Conservation (phyloP, 2,113 vertebrate species). For the Trichomycterus rosablanca region DNA sequence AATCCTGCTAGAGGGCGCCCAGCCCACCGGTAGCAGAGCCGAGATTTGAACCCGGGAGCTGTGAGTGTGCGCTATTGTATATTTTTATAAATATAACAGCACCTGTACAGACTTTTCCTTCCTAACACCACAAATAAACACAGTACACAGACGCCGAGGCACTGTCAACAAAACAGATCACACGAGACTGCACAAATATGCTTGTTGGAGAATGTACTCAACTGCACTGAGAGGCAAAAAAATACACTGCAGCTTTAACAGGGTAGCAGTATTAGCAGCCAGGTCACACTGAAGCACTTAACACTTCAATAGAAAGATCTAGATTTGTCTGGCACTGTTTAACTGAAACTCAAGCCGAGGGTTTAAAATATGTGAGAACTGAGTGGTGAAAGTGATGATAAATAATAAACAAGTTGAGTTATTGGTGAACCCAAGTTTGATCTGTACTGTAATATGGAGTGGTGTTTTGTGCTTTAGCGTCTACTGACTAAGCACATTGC, state of each 20-base stretch:
- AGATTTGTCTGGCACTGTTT: conserved; percentile 52
- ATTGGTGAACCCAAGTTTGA: too few relatives aligned
- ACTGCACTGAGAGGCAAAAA: too few relatives aligned
- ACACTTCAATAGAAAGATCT: conserved; percentile 51
- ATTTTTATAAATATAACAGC: too few relatives aligned
- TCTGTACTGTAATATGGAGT: too few relatives aligned
- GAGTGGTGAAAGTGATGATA: conserved; percentile 20
- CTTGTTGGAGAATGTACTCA: conserved; percentile 18
- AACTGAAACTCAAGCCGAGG: conserved; percentile 48
- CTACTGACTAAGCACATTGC: neutral
- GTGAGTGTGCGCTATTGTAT: too few relatives aligned
- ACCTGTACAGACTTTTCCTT: too few relatives aligned
- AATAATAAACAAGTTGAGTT: conserved; percentile 28
- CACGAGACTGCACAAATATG: conserved; percentile 16
- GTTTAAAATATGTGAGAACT: conserved; percentile 39
- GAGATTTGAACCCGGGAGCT: too few relatives aligned
- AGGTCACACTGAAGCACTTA: conserved; percentile 59
- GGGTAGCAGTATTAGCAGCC: conserved; percentile 63
- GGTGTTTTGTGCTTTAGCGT: conserved; percentile 1
- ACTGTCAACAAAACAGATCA: neutral
- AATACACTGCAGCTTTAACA: too few relatives aligned
- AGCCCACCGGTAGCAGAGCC: too few relatives aligned
- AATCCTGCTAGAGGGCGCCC: too few relatives aligned
- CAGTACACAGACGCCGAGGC: neutral
- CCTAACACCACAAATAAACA: too few relatives aligned